Evolutionary conservation across 1,140 invertebrate species (phyloP), one percentile per base, ranked within the genome.

Genomic region (Listronotus bonariensis): DNA sequence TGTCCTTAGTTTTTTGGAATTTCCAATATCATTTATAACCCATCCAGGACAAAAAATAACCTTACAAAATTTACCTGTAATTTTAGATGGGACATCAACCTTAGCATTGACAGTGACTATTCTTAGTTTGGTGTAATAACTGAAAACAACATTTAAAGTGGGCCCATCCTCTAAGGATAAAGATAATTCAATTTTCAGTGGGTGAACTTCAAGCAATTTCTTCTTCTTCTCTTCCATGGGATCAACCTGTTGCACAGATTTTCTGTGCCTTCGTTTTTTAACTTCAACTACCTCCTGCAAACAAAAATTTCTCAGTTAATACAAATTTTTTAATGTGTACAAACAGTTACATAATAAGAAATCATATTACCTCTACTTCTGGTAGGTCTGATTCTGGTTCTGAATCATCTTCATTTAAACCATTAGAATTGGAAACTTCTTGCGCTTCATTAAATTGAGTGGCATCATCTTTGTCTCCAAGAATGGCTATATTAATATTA

Each of bases 381-480:
- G 90, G 88, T 74, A 78, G 79, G 75, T 89, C 86, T 40, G 84
- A 83, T 73, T 88, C 88, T 57, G 84, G 82, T 67, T 89, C 88
- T 76, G 84, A 84, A 11, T 81, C 80, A 66, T 83, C 82, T 73
- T 82, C 82, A 70, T 84, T 77, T 76, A 68, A 62, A 9, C 51
- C 10, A 49, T 14, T 59, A 10, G 31, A 60, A 53, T 64, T 59
- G 0, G 55, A 31, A 7, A 61, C 15, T 41, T 74, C 66, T 46
- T 71, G 65, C 15, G 57, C 36, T 58, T 84, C 84, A 60, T 87
- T 86, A 48, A 85, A 78, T 61, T 87, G 83, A 71, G 84, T 86
- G 3, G 90, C 92, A 72, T 92, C 91, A 74, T 94, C 92, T 71
- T 92, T 86, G 76, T 92, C 91, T 15, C 93, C 93, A 71, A 86